Evolutionary conservation across 37 sponge, comb jelly and placozoan species (phyloP), one percentile per base, ranked within the genome.

Genomic region (Hormiphora californensis): DNA sequence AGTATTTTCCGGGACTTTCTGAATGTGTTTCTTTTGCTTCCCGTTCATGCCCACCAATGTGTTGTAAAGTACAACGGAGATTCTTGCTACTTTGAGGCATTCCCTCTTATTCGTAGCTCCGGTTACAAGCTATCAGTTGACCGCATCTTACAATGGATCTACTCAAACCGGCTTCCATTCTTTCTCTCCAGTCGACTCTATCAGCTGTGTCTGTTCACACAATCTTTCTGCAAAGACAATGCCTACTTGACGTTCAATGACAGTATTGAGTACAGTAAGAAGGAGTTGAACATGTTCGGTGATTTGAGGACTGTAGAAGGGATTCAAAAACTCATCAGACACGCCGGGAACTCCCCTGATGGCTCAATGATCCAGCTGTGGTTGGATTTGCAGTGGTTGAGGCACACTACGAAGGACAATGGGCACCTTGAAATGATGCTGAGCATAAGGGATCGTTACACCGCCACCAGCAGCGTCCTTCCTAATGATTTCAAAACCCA

Each of bases 251-350:
- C 40, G 0, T 73, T 73, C 23, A 46, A 73, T 73, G 81, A 73
- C 21, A 15, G 12, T 5, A 36, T 73, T 73, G 81, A 73, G 25
- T 73, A 73, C 22, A 40, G 36, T n/a, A 73, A 73, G 23, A 73
- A 73, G 35, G 39, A 73, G 23, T 41, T 73, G 11, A 46, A 23
- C 7, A n/a, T 73, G 81, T 73, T 73, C 43, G 81, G 36, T 21
- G 81, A 73, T 15, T 27, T 73, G 81, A 39, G 81, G 23, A 73
- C 81, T 40, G 81, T 73, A 43, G 81, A 73, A n/a, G 81, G 81
- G 0, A 73, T 73, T 40, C 81, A 73, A 73, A 73, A 73, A 41
- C 22, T 73, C 1, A 73, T 73, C 28, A 33, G 81, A 73, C 38
- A 73, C 43, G 81, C 81, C 43, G 81, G 81, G 43, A 73, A 46